These are phyloP conservation scores for Yponomeuta sedellus DNA, from an alignment of 2,888 invertebrate genomes.

Conservation along the genomic window DNA sequence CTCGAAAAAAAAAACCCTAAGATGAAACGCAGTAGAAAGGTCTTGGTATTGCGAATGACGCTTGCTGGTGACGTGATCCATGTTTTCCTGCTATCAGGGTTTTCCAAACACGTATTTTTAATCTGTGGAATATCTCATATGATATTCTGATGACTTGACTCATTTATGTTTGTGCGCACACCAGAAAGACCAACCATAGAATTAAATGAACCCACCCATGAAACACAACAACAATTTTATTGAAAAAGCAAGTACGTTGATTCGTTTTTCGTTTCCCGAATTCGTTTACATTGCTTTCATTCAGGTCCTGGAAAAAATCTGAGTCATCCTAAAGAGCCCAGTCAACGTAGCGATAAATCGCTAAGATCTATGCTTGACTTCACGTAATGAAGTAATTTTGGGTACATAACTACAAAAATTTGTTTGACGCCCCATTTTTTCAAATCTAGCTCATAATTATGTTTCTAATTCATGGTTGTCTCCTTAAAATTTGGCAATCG, in stretches of 20 bases:
- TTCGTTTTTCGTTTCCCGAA: background rate
- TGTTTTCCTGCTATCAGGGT: background rate
- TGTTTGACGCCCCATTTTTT: too few relatives aligned
- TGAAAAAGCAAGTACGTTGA: background rate
- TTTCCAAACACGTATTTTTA: background rate
- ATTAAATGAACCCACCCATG: background rate
- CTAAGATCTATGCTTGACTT: too few relatives aligned
- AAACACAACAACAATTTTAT: background rate
- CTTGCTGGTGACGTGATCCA: background rate
- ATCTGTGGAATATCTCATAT: background rate
- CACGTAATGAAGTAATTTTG: too few relatives aligned
- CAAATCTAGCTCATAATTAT: too few relatives aligned
- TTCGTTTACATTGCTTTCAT: too few relatives aligned
- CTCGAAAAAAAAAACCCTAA: background rate
- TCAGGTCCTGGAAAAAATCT: too few relatives aligned
- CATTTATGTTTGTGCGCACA: background rate
- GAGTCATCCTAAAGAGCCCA: too few relatives aligned
- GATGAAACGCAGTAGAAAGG: slow-evolving; percentile 1
- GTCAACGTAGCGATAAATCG: too few relatives aligned
- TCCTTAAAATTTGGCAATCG: too few relatives aligned
- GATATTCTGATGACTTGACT: background rate
- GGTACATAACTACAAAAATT: too few relatives aligned
- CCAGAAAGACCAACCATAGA: too few relatives aligned
- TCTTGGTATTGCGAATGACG: background rate
- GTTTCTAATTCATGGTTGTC: too few relatives aligned